phyloP scores from a whole-genome alignment of 2,888 invertebrate genomes.

The Smittia sp. region DNA sequence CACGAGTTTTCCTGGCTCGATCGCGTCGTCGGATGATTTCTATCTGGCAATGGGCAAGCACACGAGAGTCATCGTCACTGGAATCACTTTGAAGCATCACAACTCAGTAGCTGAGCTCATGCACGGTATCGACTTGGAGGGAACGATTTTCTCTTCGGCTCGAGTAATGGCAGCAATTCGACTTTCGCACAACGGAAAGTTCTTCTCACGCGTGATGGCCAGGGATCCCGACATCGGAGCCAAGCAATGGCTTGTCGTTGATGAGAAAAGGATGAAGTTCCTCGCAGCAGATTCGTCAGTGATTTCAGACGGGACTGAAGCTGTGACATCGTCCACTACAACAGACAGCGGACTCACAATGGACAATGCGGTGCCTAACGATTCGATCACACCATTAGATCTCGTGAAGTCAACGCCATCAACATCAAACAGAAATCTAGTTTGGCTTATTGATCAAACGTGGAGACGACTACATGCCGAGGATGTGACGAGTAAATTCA shows the following conservation, averaged over 20 bases:
- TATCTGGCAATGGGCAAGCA: constrained; percentile 65
- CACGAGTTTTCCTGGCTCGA: constrained; percentile 79
- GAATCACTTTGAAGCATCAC: constrained; percentile 75
- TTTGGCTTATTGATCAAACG: constrained; percentile 76
- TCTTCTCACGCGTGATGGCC: constrained; percentile 71
- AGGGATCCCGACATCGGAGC: constrained; percentile 76
- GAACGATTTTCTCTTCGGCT: constrained; percentile 62
- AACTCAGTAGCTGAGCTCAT: constrained; percentile 62
- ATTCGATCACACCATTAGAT: neutral
- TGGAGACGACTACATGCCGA: constrained; percentile 62
- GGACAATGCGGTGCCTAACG: constrained; percentile 10
- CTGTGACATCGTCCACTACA: neutral
- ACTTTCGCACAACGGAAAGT: constrained; percentile 65
- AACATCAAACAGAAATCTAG: constrained; percentile 50
- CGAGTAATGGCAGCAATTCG: constrained; percentile 81
- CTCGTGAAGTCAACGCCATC: neutral
- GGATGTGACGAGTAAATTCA: constrained; percentile 67
- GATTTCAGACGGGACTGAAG: neutral
- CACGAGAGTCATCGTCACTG: constrained; percentile 64
- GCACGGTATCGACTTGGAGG: constrained; percentile 62
- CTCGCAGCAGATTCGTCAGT: neutral
- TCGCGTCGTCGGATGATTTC: constrained; percentile 81
- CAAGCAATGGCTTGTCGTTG: constrained; percentile 84
- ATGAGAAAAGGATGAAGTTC: constrained; percentile 60
- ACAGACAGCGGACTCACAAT: neutral